Evolutionary conservation across 2,888 invertebrate species (phyloP).

Genomic region (Pterobdella sp.): DNA sequence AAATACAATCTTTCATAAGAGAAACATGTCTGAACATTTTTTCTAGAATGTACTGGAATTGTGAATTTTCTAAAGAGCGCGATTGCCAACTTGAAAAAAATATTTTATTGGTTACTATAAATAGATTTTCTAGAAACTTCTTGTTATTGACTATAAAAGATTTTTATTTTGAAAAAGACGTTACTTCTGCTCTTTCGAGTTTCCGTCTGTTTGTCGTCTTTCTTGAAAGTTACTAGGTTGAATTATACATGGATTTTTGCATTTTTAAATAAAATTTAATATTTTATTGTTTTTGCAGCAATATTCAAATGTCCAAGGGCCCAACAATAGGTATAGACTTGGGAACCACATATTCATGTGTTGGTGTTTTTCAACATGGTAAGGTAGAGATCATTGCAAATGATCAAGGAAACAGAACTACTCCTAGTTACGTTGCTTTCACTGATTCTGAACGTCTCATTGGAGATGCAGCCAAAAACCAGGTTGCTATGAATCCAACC

Average conservation of each 20-base stretch:
- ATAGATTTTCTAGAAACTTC: background rate
- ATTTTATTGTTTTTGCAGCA: background rate
- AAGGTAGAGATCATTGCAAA: constrained; percentile 54
- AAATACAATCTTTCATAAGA: too few relatives aligned
- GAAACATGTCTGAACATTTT: too few relatives aligned
- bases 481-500: constrained; percentile 62
- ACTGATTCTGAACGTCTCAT: constrained; percentile 53
- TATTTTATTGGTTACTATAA: background rate
- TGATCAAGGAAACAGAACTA: constrained; percentile 63
- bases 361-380: constrained; percentile 50
- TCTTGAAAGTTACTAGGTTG: background rate
- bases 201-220: background rate
- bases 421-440: constrained; percentile 68
- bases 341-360: constrained; percentile 55
- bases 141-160: background rate
- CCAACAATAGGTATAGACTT: constrained; percentile 36
- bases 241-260: background rate
- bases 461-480: constrained; percentile 54
- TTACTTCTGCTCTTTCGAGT: background rate
- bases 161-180: background rate
- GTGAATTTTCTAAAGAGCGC: too few relatives aligned
- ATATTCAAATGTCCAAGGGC: constrained; percentile 31
- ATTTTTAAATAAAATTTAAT: background rate
- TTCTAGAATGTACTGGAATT: background rate
- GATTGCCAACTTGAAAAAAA: too few relatives aligned